phyloP scores from a whole-genome alignment of 2,797 vertebrate genomes.

The Craterocephalus amniculus region DNA sequence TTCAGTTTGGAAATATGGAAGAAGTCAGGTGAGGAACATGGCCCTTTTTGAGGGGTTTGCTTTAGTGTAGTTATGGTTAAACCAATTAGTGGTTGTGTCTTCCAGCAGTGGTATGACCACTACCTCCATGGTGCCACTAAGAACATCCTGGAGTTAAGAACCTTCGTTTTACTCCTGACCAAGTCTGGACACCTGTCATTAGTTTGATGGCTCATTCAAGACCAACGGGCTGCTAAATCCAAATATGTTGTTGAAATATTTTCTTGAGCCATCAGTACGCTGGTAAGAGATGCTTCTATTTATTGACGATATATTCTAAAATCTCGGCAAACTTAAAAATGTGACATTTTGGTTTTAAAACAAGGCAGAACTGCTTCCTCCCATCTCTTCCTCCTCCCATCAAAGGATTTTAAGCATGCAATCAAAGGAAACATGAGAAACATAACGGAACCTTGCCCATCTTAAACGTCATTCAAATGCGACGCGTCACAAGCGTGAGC shows the following conservation, averaged over 20 bases:
- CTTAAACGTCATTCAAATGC: constrained; percentile 35
- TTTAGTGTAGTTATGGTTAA: not conserved
- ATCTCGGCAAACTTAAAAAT: too few relatives aligned
- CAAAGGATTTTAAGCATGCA: not conserved
- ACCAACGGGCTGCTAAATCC: too few relatives aligned
- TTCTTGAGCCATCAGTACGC: too few relatives aligned
- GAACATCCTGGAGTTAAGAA: constrained; percentile 87
- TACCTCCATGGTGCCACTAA: constrained; percentile 88
- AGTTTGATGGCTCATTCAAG: too few relatives aligned
- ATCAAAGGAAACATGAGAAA: not conserved
- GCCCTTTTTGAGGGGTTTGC: too few relatives aligned
- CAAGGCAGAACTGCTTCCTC: too few relatives aligned
- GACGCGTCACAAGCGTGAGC: constrained; percentile 35
- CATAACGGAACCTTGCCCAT: constrained; percentile 47
- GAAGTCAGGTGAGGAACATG: too few relatives aligned
- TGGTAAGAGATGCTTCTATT: too few relatives aligned
- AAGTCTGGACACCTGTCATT: constrained; percentile 88
- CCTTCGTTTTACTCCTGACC: constrained; percentile 83
- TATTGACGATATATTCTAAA: too few relatives aligned
- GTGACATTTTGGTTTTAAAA: too few relatives aligned
- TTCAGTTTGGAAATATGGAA: constrained; percentile 2
- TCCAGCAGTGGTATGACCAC: constrained; percentile 86
- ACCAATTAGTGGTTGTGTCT: constrained; percentile 39
- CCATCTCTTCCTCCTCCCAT: not conserved
- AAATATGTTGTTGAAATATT: too few relatives aligned